Evolutionary conservation across 2,888 invertebrate genomes (phyloP), one percentile per base, ranked within the genome.

Genomic region (Macrosiphum euphorbiae): DNA sequence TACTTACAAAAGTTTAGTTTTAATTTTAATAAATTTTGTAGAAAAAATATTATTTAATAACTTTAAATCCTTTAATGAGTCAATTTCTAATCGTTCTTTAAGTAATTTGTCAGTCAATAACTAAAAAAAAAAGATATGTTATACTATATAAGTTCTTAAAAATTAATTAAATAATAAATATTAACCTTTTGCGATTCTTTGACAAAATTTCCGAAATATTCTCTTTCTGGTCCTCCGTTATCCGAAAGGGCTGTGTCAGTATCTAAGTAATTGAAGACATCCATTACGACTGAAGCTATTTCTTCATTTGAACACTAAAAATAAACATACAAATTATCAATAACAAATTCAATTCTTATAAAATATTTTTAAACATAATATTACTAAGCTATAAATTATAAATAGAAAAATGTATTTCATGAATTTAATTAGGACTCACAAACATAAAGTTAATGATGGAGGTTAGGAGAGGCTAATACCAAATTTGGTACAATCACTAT

Each of bases 1-100:
- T 41, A 98, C 99, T 97, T 97, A 99, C 99, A 99, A 99, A 95
- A 99, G 96, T 96, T 99, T 99, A 90, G 99, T 99, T 96, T 99
- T 99, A 94, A 99, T 98, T 97, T 99, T 99, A 95, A 99, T 99
- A 96, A 99, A 99, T 96, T 98, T 99, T 88, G 98, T 98, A 96
- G 98, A 98, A 96, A 98, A 98, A 96, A 98, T 98, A 95, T 98
- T 98, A 95, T 98, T 98, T 91, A 99, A 96, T 95, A 98, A 98
- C 50, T 98, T 98, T 94, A 98, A 98, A 96, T 98, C 98, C 96
- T 98, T 98, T 67, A 99, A 96, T 0, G 98, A 98, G 95, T 99
- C 99, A 95, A 98, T 98, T 96, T 99, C 99, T 95, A 99, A 96
- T 95, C 99, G 97, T 96, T 99, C 99, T 95, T 99, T 99, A 87